phyloP scores from a whole-genome alignment of 2,888 invertebrate species.

The Sarcophaga carnaria region DNA sequence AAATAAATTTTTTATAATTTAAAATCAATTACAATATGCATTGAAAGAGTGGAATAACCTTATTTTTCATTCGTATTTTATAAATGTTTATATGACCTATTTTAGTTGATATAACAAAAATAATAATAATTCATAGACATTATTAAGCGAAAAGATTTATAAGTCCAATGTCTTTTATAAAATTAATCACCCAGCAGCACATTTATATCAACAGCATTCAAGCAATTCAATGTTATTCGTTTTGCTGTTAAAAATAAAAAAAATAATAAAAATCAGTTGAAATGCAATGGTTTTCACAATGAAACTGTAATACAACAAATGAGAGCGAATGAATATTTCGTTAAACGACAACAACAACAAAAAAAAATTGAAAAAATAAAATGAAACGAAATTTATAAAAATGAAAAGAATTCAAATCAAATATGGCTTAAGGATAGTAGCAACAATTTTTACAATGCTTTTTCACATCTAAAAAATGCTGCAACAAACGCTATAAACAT shows the following conservation, averaged over 20 bases:
- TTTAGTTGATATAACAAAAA: background rate
- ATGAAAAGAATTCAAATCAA: conserved; percentile 54
- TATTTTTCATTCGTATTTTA: background rate
- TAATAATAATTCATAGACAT: conserved; percentile 1
- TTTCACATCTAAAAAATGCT: conserved; percentile 40
- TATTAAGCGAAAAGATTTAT: conserved; percentile 3
- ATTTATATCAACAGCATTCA: conserved; percentile 23
- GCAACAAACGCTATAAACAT: conserved; percentile 42
- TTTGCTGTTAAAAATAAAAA: conserved; percentile 14
- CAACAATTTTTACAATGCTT: conserved; percentile 37
- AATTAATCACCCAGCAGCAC: conserved; percentile 42
- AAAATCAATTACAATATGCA: background rate
- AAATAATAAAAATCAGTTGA: background rate
- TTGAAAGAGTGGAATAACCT: background rate
- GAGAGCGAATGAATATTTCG: background rate
- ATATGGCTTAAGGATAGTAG: conserved; percentile 61
- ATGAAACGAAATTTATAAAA: background rate
- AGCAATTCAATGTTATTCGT: conserved; percentile 24
- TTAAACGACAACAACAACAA: background rate
- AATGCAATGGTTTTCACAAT: conserved; percentile 1
- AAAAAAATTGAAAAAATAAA: background rate
- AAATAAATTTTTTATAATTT: background rate
- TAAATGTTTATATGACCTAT: conserved; percentile 1
- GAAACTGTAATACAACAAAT: conserved; percentile 9
- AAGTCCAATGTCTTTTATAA: conserved; percentile 23